Conservation (phyloP, 2,113 vertebrate species). For the Cyprinodon brontotheroides region DNA sequence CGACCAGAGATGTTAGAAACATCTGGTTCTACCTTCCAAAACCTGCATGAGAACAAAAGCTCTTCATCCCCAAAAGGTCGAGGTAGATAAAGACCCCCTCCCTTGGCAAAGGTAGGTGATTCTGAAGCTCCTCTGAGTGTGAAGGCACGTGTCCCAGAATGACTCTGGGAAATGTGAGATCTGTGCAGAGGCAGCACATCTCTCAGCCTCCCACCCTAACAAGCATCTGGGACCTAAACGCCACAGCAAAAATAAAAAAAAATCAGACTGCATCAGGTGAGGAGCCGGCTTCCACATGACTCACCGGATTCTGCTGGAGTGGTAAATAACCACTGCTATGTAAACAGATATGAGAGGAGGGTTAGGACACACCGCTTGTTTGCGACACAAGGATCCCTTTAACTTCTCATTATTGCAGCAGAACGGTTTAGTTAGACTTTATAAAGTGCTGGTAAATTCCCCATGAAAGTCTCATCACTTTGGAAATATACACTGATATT, state of each 20-base stretch:
- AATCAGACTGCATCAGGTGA: not conserved
- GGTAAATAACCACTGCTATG: not conserved
- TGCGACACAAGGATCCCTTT: too few species aligned
- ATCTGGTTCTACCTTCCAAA: not conserved
- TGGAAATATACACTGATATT: not conserved
- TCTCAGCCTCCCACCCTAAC: conserved; percentile 38
- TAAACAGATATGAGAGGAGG: too few species aligned
- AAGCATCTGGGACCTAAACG: not conserved
- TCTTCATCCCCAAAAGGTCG: conserved; percentile 6
- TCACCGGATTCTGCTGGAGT: not conserved
- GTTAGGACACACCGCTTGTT: too few species aligned
- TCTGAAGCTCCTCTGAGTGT: conserved; percentile 20
- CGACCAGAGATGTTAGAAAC: not conserved
- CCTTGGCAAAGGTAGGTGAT: conserved; percentile 31
- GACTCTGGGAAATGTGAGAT: conserved; percentile 46
- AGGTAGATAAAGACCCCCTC: conserved; percentile 1
- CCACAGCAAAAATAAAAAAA: not conserved
- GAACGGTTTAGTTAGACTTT: too few species aligned
- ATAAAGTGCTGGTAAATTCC: not conserved
- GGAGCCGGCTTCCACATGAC: not conserved
- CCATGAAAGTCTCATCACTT: not conserved
- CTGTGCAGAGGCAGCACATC: conserved; percentile 53
- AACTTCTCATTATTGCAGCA: too few species aligned
- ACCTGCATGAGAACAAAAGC: not conserved
- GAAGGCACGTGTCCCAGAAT: conserved; percentile 35